phyloP scores from a whole-genome alignment of 1,140 invertebrate genomes.

The Microplitis demolitor region DNA sequence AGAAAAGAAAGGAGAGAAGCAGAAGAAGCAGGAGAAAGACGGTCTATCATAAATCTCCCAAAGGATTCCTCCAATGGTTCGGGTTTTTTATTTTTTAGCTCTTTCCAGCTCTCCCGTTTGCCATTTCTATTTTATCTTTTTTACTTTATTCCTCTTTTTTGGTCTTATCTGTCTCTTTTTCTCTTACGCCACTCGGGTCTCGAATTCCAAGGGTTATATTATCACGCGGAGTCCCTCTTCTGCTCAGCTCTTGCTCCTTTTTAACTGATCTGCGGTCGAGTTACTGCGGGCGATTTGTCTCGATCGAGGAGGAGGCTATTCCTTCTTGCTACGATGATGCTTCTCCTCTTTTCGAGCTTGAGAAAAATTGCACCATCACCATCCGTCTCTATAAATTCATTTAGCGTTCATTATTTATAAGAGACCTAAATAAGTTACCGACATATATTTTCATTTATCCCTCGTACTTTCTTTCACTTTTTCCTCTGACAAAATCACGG shows the following conservation, averaged over 20 bases:
- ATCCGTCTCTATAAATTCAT: constrained; percentile 27
- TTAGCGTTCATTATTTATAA: constrained; percentile 8
- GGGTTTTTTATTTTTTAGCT: constrained; percentile 19
- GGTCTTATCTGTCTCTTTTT: neutral
- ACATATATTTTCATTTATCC: no score
- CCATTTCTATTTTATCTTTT: neutral
- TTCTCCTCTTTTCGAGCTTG: neutral
- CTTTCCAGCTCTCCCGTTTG: constrained; percentile 9
- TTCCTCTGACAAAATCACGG: no score
- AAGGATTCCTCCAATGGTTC: constrained; percentile 33
- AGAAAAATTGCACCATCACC: constrained; percentile 13
- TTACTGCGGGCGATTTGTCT: constrained; percentile 36
- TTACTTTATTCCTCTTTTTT: neutral
- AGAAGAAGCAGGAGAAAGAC: neutral
- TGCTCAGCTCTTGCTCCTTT: constrained; percentile 15
- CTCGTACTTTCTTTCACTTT: no score
- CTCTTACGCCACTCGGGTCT: neutral
- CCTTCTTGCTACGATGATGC: neutral
- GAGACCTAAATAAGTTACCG: neutral
- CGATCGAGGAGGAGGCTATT: constrained; percentile 23
- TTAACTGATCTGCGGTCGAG: constrained; percentile 19
- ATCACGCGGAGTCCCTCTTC: constrained; percentile 9
- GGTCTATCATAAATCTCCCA: constrained; percentile 36
- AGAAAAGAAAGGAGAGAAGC: neutral
- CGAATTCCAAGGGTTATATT: constrained; percentile 14